These are phyloP conservation scores for Myocastor coypus DNA, from an alignment of 2,113 vertebrate species.

Conservation along the genomic window DNA sequence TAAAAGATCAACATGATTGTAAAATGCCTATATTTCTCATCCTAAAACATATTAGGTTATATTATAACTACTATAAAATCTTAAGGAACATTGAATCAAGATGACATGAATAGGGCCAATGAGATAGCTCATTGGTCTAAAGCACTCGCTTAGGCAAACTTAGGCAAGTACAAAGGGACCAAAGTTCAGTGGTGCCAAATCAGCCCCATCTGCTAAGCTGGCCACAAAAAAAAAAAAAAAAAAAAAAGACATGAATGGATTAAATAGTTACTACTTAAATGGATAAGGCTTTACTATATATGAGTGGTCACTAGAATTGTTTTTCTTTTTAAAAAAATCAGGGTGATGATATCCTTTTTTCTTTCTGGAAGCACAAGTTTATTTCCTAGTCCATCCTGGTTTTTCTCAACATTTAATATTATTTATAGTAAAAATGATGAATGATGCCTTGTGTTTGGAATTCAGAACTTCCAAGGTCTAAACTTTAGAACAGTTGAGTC, in stretches of 20 bases:
- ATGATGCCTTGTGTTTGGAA: background rate
- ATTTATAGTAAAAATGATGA: constrained; percentile 37
- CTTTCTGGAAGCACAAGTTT: constrained; percentile 47
- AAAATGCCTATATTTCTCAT: constrained; percentile 40
- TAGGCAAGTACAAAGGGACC: no score
- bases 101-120: background rate
- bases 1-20: constrained; percentile 59
- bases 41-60: constrained; percentile 35
- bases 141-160: no score
- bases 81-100: constrained; percentile 49
- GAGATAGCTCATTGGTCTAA: no score
- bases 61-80: constrained; percentile 57
- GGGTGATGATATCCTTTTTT: constrained; percentile 37
- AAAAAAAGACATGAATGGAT: constrained; percentile 32
- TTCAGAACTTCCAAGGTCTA: background rate
- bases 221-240: no score
- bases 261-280: constrained; percentile 52
- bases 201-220: no score
- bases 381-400: constrained; percentile 9
- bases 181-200: no score
- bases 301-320: constrained; percentile 21
- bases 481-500: constrained; percentile 46
- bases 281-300: constrained; percentile 50
- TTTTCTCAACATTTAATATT: constrained; percentile 40
- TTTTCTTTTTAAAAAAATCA: background rate